Base-by-base conservation (phyloP, 2,113 vertebrate genomes). In the Poeciliopsis turrubarensis region DNA sequence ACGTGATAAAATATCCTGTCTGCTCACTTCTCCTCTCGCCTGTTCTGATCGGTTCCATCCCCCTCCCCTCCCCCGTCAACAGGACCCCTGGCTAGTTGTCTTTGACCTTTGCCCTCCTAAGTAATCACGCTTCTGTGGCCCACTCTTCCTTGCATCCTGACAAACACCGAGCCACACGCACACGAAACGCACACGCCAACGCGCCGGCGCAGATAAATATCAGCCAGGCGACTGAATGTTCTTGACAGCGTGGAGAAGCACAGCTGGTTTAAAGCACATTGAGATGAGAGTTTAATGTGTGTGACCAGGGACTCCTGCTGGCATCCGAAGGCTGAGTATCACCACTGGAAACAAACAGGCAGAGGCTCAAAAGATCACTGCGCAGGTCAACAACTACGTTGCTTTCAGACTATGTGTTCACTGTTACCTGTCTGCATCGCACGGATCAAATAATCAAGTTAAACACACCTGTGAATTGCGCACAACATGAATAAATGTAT, bases 221-320 rank as follows among this genome's bases (percentile, higher is more conserved):
- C 74, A 86, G 80, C 63, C 44, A 65, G 60, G 63, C 9, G 5
- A 63, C 68, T 81, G 78, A 89, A 83, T 88, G 81, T 61, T 85
- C 61, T 80, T 92, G 90, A 92, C 87, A 90, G 90, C 82, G 65
- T 89, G 82, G 78, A 82, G 82, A 86, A 88, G 83, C 84, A 89
- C 90, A 93, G 88, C 86, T 92, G 90, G 83, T 83, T 86, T 79
- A 82, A 89, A 89, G 81, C 86, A 84, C 76, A 84, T 68, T 75
- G 75, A 90, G 83, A 91, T 91, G 89, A 93, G 88, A 82, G 87
- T 87, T 78, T 89, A 92, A 91, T 90, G 85, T 67, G 74, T 91
- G 90, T 93, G 90, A 91, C 91, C 83, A 79, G 71, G 71, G 78
- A 81, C 61, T 85, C 87, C 86, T 87, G 90, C 89, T 90, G 89